Percentiles rank a stretch among this genome's conserved stretches.
Evolutionary conservation across 2,888 invertebrate genomes (phyloP).

Genomic region (Lymantria monacha): DNA sequence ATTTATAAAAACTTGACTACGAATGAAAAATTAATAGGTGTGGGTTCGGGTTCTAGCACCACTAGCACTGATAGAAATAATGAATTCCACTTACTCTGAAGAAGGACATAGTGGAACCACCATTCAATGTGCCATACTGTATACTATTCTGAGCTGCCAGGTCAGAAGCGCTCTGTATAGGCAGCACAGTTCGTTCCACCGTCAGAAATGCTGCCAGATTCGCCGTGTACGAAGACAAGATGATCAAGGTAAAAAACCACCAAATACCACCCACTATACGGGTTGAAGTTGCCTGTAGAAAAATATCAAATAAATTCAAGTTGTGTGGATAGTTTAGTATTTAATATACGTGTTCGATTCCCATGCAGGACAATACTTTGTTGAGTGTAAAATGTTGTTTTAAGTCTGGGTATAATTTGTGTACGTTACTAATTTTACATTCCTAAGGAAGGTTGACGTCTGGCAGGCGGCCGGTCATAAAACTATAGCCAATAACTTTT

Average conservation of each 20-base stretch:
- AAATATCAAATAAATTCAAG: background rate
- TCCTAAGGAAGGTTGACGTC: too few relatives aligned
- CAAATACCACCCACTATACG: slow-evolving; percentile 98
- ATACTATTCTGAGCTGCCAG: slow-evolving; percentile 96
- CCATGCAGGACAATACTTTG: too few relatives aligned
- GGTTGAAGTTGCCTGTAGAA: slow-evolving; percentile 92
- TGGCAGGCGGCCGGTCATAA: too few relatives aligned
- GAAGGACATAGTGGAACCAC: slow-evolving; percentile 98
- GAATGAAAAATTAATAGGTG: too few relatives aligned
- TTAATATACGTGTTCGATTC: too few relatives aligned
- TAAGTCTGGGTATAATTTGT: too few relatives aligned
- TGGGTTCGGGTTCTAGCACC: too few relatives aligned
- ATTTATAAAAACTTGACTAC: too few relatives aligned
- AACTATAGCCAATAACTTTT: too few relatives aligned
- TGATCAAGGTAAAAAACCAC: slow-evolving; percentile 99
- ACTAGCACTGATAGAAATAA: background rate
- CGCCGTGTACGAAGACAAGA: slow-evolving; percentile 98
- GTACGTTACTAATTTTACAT: too few relatives aligned
- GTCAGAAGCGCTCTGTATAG: slow-evolving; percentile 97
- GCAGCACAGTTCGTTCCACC: slow-evolving; percentile 97
- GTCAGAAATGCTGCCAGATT: slow-evolving; percentile 99
- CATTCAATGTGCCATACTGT: slow-evolving; percentile 95
- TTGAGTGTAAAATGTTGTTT: too few relatives aligned
- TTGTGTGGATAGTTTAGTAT: too few relatives aligned
- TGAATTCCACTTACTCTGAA: slow-evolving; percentile 86